These are phyloP conservation scores for Drosophila sechellia DNA, from an alignment of 1,140 invertebrate species.

Conservation along the genomic window DNA sequence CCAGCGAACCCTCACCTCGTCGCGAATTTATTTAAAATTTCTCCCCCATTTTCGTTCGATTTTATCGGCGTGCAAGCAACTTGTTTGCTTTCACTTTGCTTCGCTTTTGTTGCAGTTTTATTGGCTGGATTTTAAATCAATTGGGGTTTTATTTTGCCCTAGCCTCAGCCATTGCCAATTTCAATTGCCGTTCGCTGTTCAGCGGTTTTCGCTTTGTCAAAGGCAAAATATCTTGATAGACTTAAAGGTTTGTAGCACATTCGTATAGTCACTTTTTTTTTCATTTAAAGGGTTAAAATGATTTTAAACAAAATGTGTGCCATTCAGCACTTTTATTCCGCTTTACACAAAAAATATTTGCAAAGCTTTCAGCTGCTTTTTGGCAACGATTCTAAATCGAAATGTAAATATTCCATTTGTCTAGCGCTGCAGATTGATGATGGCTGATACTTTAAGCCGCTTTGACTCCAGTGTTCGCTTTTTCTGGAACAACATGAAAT, in stretches of 20 bases:
- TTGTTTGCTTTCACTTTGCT: slow-evolving; percentile 60
- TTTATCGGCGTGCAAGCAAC: slow-evolving; percentile 55
- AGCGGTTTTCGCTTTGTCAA: slow-evolving; percentile 6
- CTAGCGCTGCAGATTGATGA: slow-evolving; percentile 15
- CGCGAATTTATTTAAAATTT: slow-evolving; percentile 50
- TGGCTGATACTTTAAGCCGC: slow-evolving; percentile 9
- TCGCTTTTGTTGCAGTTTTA: slow-evolving; percentile 45
- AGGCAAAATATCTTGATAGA: background rate
- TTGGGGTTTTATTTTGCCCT: slow-evolving; percentile 21
- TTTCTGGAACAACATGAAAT: background rate
- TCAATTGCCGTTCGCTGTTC: slow-evolving; percentile 20
- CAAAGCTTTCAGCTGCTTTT: slow-evolving; percentile 5
- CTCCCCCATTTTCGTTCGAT: slow-evolving; percentile 46
- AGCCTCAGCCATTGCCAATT: slow-evolving; percentile 8
- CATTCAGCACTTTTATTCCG: background rate
- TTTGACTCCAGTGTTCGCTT: background rate
- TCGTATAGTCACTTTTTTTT: background rate
- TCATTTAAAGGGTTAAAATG: background rate
- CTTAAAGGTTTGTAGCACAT: background rate
- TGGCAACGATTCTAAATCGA: background rate
- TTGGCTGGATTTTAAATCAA: slow-evolving; percentile 52
- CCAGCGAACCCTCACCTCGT: background rate
- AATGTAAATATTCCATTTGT: slow-evolving; percentile 14
- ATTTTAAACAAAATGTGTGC: no score
- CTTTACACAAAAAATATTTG: background rate